These are phyloP conservation scores for Aphelocoma californica DNA, from an alignment of 2,797 vertebrate genomes.

Conservation along the genomic window DNA sequence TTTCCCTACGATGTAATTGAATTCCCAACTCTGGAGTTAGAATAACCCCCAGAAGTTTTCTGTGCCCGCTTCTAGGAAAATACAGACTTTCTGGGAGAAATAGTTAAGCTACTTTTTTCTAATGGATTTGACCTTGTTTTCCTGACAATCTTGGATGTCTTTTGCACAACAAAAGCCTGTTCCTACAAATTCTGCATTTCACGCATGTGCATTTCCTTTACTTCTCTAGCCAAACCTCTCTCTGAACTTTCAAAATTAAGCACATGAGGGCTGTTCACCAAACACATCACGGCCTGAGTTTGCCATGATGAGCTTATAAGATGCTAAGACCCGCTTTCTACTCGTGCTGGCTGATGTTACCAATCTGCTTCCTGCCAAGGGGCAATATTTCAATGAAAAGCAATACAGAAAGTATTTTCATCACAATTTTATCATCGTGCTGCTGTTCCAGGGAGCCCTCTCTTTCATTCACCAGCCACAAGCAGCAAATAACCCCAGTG, in stretches of 20 bases:
- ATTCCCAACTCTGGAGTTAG: background rate
- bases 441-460: background rate
- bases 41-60: background rate
- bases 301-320: background rate
- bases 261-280: background rate
- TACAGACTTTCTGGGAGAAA: background rate
- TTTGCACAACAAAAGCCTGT: background rate
- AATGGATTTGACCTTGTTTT: background rate
- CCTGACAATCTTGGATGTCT: background rate
- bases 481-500: background rate
- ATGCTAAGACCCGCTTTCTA: slow-evolving; percentile 1
- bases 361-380: slow-evolving; percentile 25
- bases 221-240: background rate
- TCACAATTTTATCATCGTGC: slow-evolving; percentile 3
- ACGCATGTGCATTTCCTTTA: background rate
- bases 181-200: background rate
- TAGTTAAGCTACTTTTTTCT: background rate
- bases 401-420: slow-evolving; percentile 37
- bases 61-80: rapidly evolving
- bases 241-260: slow-evolving; percentile 30
- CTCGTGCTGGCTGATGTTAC: background rate
- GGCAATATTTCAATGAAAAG: slow-evolving; percentile 53
- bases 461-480: background rate
- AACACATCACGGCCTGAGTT: background rate
- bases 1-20: background rate